phyloP scores from a whole-genome alignment of 1,140 invertebrate species.

The Adoxophyes honmai region DNA sequence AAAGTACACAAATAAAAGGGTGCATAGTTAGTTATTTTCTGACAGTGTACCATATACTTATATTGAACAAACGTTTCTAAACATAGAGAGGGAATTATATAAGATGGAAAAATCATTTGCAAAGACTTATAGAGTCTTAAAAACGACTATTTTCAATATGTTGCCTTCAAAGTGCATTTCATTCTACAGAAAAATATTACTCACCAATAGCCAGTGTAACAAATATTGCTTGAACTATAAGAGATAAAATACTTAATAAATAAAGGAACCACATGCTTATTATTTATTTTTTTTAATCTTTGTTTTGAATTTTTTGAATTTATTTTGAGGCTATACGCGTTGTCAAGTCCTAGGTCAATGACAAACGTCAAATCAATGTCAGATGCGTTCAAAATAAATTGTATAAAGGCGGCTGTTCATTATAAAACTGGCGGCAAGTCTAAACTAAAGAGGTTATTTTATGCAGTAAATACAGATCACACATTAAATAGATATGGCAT shows the following conservation, averaged over 20 bases:
- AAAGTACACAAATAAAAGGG: no score
- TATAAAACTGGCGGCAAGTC: background rate
- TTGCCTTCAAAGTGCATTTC: background rate
- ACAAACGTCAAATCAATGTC: conserved; percentile 10
- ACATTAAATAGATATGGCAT: no score
- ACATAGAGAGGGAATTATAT: no score
- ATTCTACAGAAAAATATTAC: conserved; percentile 11
- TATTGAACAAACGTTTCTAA: no score
- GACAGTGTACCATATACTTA: no score
- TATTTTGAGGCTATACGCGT: conserved; percentile 46
- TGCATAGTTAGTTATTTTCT: no score
- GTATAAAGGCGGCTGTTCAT: background rate
- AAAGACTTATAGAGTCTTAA: no score
- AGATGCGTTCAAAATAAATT: conserved; percentile 7
- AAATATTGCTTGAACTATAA: conserved; percentile 46
- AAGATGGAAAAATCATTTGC: no score
- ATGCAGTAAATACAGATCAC: no score
- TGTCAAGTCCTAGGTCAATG: conserved; percentile 26
- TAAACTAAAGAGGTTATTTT: no score
- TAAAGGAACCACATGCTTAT: conserved; percentile 51
- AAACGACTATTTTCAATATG: background rate
- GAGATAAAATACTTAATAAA: conserved; percentile 50
- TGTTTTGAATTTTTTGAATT: conserved; percentile 34
- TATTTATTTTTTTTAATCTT: conserved; percentile 19
- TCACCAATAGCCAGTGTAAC: conserved; percentile 51